Percentiles rank a stretch among this genome's conserved stretches.
phyloP scores from a whole-genome alignment of 2,888 invertebrate genomes.

The Pristionchus maxplancki region DNA sequence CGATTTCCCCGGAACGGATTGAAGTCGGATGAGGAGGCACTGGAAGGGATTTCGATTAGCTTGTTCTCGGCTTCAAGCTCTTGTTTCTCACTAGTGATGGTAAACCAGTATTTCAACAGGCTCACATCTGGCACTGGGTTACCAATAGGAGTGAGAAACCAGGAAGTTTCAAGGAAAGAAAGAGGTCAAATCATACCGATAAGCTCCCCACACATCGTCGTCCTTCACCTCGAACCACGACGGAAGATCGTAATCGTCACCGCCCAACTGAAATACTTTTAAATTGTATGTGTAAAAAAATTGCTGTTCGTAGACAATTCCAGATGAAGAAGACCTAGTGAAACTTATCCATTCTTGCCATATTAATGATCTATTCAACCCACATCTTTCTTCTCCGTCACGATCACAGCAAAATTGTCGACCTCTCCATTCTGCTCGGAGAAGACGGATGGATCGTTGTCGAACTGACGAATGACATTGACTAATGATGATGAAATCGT shows the following conservation, averaged over 20 bases:
- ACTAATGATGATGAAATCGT: no score
- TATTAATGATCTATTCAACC: neutral
- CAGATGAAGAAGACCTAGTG: neutral
- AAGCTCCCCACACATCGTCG: slow-evolving; percentile 69
- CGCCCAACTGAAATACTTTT: slow-evolving; percentile 61
- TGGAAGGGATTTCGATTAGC: slow-evolving; percentile 55
- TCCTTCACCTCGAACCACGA: slow-evolving; percentile 75
- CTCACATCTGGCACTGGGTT: neutral
- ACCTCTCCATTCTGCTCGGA: slow-evolving; percentile 72
- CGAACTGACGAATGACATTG: slow-evolving; percentile 59
- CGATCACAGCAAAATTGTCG: slow-evolving; percentile 75
- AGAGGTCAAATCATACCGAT: slow-evolving; percentile 44
- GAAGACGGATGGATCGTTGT: slow-evolving; percentile 72
- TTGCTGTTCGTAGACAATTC: no score
- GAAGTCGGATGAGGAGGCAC: slow-evolving; percentile 52
- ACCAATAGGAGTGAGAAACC: no score
- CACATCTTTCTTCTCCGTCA: slow-evolving; percentile 70
- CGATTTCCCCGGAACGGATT: slow-evolving; percentile 50
- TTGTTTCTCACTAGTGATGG: no score
- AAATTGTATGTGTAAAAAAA: no score
- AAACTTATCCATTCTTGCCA: slow-evolving; percentile 28
- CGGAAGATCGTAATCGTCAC: slow-evolving; percentile 73
- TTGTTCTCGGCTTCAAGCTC: no score
- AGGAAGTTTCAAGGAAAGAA: neutral
- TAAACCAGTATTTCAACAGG: no score